These are phyloP conservation scores for Molorchus minor DNA, from an alignment of 2,888 invertebrate genomes.

Conservation along the genomic window DNA sequence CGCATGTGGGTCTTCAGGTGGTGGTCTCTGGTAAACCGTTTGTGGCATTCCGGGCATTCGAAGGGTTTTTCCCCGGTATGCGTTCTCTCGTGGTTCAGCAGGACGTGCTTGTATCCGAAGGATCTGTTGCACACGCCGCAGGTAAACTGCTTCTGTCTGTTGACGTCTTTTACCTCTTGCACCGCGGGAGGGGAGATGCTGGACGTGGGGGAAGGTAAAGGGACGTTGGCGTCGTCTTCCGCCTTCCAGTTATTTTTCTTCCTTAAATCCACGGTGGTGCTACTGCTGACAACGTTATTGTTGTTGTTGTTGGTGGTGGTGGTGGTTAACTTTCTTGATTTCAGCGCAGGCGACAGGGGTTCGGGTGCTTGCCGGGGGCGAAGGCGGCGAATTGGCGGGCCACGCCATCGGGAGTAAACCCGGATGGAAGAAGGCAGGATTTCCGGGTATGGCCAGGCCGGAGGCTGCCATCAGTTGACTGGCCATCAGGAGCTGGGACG, in stretches of 20 bases:
- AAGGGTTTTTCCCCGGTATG: conserved; percentile 96
- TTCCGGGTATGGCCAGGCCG: conserved; percentile 67
- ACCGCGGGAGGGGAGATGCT: conserved; percentile 66
- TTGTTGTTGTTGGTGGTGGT: conserved; percentile 62
- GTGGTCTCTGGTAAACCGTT: conserved; percentile 90
- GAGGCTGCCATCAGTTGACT: conserved; percentile 67
- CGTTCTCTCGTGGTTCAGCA: conserved; percentile 93
- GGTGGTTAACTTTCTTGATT: conserved; percentile 56
- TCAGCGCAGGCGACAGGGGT: conserved; percentile 60
- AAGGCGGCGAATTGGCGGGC: conserved; percentile 64
- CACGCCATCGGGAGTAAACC: conserved; percentile 69
- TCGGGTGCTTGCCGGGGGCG: conserved; percentile 62
- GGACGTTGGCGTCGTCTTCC: conserved; percentile 50
- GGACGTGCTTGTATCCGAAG: conserved; percentile 93
- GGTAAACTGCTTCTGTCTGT: conserved; percentile 84
- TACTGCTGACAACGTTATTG: conserved; percentile 63
- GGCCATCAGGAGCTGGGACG: conserved; percentile 64
- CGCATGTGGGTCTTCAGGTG: conserved; percentile 94
- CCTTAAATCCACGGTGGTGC: conserved; percentile 46
- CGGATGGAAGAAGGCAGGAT: conserved; percentile 71
- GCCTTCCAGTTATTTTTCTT: conserved; percentile 54
- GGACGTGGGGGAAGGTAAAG: conserved; percentile 67
- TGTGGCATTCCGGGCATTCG: conserved; percentile 90
- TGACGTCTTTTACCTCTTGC: conserved; percentile 53
- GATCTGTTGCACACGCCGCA: conserved; percentile 88